Conservation (phyloP, 2,888 invertebrate species). For the Agriopis marginaria region DNA sequence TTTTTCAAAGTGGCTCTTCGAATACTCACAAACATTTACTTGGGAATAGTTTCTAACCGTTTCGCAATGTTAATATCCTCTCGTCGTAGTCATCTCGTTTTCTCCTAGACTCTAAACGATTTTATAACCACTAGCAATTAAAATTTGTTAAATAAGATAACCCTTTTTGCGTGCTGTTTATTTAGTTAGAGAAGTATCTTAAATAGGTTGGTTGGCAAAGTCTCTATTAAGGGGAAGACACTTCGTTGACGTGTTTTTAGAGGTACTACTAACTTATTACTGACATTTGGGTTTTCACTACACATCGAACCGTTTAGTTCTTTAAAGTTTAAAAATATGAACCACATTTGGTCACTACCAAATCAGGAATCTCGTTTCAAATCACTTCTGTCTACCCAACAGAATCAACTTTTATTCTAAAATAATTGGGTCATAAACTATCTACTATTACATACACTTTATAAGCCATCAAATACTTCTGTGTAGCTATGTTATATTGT, state of each 20-base stretch:
- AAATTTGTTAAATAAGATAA: conserved; percentile 4
- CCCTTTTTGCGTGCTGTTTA: neutral
- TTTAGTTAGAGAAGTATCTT: too few relatives aligned
- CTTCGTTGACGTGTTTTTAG: too few relatives aligned
- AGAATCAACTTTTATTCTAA: conserved; percentile 52
- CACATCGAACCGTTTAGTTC: neutral
- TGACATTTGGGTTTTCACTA: too few relatives aligned
- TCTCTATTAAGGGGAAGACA: too few relatives aligned
- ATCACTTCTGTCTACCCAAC: conserved; percentile 55
- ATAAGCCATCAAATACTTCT: conserved; percentile 46
- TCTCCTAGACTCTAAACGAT: neutral
- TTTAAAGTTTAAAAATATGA: conserved; percentile 31
- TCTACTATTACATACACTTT: conserved; percentile 41
- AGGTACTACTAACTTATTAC: too few relatives aligned
- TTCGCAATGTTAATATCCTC: conserved; percentile 54
- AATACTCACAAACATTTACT: conserved; percentile 60
- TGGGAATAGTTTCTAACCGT: conserved; percentile 57
- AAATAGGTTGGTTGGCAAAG: too few relatives aligned
- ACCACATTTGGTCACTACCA: conserved; percentile 35
- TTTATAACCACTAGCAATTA: neutral
- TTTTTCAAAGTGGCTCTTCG: conserved; percentile 54
- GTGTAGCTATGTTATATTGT: conserved; percentile 47
- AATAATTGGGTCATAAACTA: conserved; percentile 65
- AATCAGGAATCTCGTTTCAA: conserved; percentile 55
- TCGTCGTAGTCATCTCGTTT: conserved; percentile 29